Evolutionary conservation across 1,140 invertebrate genomes (phyloP), one percentile per base, ranked within the genome.

Genomic region (Lineus longissimus): DNA sequence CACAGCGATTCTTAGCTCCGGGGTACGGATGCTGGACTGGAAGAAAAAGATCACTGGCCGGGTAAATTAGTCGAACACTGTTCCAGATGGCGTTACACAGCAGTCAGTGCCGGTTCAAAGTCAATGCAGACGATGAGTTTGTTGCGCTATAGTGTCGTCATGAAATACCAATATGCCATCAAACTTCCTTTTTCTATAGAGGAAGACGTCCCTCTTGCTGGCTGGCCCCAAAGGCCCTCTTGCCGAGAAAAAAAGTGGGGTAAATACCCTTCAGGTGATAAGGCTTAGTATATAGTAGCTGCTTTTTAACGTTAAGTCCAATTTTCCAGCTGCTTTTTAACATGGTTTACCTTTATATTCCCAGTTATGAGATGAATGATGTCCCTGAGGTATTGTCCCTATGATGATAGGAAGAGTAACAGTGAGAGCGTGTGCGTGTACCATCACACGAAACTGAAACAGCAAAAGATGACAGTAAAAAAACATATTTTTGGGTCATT

Each of bases 351-450:
- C 47, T 51, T 51, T 51, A 51, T 51, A 51, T 7, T 51, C 47
- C 47, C 47, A 51, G 47, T 51, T 51, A 51, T 27, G n/a, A 27
- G n/a, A 9, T 6, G 19, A 51, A 19, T 51, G 47, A 51, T 36
- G 33, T 36, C 47, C 47, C 19, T 51, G 47, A 19, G 47, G 47
- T 51, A 51, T 23, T 51, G 47, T 51, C 25, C 47, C 47, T 51
- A 51, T 51, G 6, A 51, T 51, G n/a, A 51, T 51, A 27, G 47
- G 47, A 6, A 51, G n/a, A n/a, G 47, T 23, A 9, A 51, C 33
- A 7, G 33, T 36, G 33, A 36, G 33, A 36, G 33, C 4, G 33
- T 36, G 33, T 36, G 6, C 33, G 33, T 36, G 33, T 36, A 36
- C 33, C 33, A 36, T 36, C 15, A 36, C 33, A 36, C 33, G 33